Base-by-base conservation (phyloP, 2,888 invertebrate species). In the Lomographa bimaculata region DNA sequence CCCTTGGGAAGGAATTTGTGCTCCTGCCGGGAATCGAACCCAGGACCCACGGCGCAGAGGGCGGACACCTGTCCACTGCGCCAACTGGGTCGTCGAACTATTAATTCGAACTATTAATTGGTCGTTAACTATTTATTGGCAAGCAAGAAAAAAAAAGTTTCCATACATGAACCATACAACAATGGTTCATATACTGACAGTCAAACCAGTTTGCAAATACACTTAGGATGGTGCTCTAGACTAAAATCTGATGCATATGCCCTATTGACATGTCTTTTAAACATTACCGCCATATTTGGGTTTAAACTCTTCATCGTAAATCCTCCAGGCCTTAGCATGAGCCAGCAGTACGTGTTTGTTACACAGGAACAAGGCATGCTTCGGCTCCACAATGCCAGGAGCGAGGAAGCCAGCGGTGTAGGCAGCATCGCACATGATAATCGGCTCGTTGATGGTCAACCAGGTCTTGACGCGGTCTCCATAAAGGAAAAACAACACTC, bases 381-480 rank as follows among this genome's bases (percentile, higher is more conserved):
- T 46, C 0, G 24, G 16, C 5, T 27, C 33, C 1, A 28, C 6
- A 1, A 42, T 8, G 0, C 41, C 46, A 7, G 54, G 54, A 5
- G 51, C 47, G 0, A 42, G 7, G 2, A 6, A 3, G 1, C 41
- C 91, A 8, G 76, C 72, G n/a, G 21, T 36, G 23, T 47, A 54
- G 0, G 34, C 5, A 1, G 23, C 1, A 3, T 52, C 48, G 5
- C 41, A 48, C 3, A 57, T 6, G 0, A 29, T 7, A 2, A 34
- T n/a, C 0, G 64, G 54, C 6, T 59, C 57, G 28, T 59, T 63
- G 17, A 67, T 55, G 1, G 60, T 58, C 5, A 62, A 37, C 56
- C 60, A 58, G 35, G 60, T 61, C 55, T 63, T 60, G 3, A 69
- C 64, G 3, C 64, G 54, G 42, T 64, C 63, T 2, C 49, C 60